Base-by-base conservation (phyloP, 2,888 invertebrate genomes). In the Agriopis marginaria region DNA sequence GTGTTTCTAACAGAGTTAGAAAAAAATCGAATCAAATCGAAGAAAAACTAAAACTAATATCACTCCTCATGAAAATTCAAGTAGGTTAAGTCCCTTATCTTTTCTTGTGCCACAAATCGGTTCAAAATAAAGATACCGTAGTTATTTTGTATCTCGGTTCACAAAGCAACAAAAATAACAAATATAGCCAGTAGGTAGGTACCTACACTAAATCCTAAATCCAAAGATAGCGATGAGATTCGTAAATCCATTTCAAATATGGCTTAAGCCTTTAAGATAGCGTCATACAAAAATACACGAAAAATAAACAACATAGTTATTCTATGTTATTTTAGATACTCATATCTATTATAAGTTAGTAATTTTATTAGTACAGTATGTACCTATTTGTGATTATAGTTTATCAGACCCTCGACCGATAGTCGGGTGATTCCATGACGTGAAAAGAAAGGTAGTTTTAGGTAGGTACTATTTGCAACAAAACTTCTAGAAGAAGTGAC, bases 161-260 rank as follows among this genome's bases (percentile, higher is more conserved):
- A 50, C 49, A 53, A 53, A 55, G 32, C 55, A 66, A 60, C 54
- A 55, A 32, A 58, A 47, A 10, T 55, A 61, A 50, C 5, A 51
- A 51, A 17, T 7, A 11, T 23, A 56, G 9, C 17, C 32, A 56
- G 49, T 12, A 66, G 12, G 6, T 1, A 1, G 17, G 17, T 23
- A 23, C 2, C n/a, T n/a, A n/a, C 17, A 23, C n/a, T 56, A 45
- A 51, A 44, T 53, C 44, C 45, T 42, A 53, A 58, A 9, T 59
- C 59, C 53, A 42, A n/a, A 63, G 68, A 68, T 68, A 68, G 51
- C 44, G 39, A 58, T 39, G 45, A 68, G 58, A 68, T 68, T 68
- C 59, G 58, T 12, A 56, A 66, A 66, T 61, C 56, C 62, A 55
- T 49, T 66, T 53, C 56, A 44, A 53, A 47, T 50, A 56, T 32